Percentiles rank a stretch among this genome's conserved stretches.
These are phyloP conservation scores for Panurus biarmicus DNA, from an alignment of 2,113 vertebrate species.

Conservation along the genomic window DNA sequence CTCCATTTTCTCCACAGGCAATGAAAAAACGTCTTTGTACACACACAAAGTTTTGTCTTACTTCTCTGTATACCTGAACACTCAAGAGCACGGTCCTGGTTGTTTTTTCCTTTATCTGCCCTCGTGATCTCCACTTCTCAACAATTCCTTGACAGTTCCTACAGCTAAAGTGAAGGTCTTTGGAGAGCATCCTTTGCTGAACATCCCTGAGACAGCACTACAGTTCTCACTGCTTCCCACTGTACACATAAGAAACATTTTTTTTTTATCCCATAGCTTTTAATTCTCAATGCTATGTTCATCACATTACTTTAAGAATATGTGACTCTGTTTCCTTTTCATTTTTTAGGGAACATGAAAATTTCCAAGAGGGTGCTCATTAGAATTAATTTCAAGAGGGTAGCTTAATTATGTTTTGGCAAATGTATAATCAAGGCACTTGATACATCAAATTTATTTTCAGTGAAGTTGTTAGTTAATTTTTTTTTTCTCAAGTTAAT, in stretches of 20 bases:
- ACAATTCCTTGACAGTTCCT: not conserved
- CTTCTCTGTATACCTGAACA: not conserved
- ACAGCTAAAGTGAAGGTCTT: not conserved
- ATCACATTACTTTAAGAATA: not conserved
- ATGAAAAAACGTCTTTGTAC: not conserved
- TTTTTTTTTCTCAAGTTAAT: not conserved
- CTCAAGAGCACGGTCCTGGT: fast-evolving
- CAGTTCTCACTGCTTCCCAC: not conserved
- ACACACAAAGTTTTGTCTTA: not conserved
- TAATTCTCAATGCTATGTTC: not conserved
- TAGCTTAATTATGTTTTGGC: not conserved
- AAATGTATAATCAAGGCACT: not conserved
- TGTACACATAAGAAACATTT: not conserved
- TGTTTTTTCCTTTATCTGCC: fast-evolving
- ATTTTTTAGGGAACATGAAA: not conserved
- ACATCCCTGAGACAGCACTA: not conserved
- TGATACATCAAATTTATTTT: not conserved
- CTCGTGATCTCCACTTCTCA: not conserved
- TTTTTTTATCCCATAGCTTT: not conserved
- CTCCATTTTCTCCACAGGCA: not conserved
- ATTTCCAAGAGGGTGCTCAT: not conserved
- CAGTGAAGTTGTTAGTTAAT: not conserved
- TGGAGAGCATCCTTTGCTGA: not conserved
- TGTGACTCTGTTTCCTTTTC: not conserved
- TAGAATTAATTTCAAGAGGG: not conserved